These are phyloP conservation scores for Chanos chanos DNA, from an alignment of 2,797 vertebrate species.

Conservation along the genomic window DNA sequence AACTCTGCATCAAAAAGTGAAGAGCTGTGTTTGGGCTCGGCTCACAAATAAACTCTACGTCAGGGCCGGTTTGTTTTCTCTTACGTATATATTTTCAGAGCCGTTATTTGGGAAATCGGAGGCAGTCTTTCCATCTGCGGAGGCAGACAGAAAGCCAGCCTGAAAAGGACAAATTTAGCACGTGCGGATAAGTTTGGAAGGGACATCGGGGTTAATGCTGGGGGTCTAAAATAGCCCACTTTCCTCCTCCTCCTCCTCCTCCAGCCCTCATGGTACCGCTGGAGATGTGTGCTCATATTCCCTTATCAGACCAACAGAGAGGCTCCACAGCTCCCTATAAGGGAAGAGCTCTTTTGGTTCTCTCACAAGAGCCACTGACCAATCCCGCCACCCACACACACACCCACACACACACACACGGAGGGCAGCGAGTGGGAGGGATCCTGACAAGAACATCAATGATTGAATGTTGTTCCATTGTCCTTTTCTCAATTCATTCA, in stretches of 20 bases:
- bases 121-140: no score
- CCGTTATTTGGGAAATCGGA: no score
- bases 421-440: conserved; percentile 34
- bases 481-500: conserved; percentile 57
- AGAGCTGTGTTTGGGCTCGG: no score
- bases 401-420: conserved; percentile 24
- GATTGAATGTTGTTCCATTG: conserved; percentile 71
- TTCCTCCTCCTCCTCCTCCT: conserved; percentile 1
- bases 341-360: conserved; percentile 34
- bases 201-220: no score
- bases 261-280: conserved; percentile 10
- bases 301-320: conserved; percentile 34
- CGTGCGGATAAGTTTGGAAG: no score
- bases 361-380: conserved; percentile 13
- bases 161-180: background rate
- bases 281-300: conserved; percentile 16
- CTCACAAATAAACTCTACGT: no score
- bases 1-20: no score
- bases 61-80: no score
- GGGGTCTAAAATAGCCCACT: conserved; percentile 50
- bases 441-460: conserved; percentile 61
- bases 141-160: background rate
- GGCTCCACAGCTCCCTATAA: conserved; percentile 62
- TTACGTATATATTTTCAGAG: no score
- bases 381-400: conserved; percentile 3